Base-by-base conservation (phyloP, 2,888 invertebrate genomes). In the Drymonia ruficornis region DNA sequence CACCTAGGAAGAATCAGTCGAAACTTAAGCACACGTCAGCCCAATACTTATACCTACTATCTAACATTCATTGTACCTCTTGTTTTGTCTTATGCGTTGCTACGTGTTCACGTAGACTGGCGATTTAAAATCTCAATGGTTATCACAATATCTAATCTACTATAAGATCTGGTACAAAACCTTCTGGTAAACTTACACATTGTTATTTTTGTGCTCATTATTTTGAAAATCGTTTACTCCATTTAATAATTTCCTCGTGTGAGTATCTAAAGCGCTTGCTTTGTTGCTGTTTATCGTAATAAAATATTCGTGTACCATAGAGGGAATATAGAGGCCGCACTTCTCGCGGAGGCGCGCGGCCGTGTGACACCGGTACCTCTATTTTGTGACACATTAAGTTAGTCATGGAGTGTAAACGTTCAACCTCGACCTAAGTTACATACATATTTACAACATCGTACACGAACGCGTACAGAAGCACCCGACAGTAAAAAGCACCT, bases 401-500 rank as follows among this genome's bases (percentile, higher is more conserved):
- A 82, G 85, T 83, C 85, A 86, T 86, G 87, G 86, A 87, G 87
- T 78, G 78, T 79, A 84, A 36, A 80, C 76, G 76, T 81, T 83
- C 68, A 80, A 81, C 79, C 81, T 78, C 67, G 78, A 83, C 81
- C 78, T 89, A 86, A 83, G 74, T 84, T 82, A 87, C 80, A 78
- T 80, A 86, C 82, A 87, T 91, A 92, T 91, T 87, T 91, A 91
- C 91, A 91, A 82, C 79, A 79, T 84, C 76, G 84, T 89, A 89
- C 87, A 89, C 87, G 76, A 84, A 87, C 81, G 84, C 86, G 86
- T 89, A 88, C 84, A 87, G 86, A 91, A 92, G 92, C 92, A 91
- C 92, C 92, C 86, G 89, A 91, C 85, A 88, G 86, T 87, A 87
- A 87, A 87, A 91, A 92, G 92, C 92, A 92, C 92, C 91, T 91